Conservation (phyloP, 2,113 vertebrate genomes). For the Nasalis larvatus region DNA sequence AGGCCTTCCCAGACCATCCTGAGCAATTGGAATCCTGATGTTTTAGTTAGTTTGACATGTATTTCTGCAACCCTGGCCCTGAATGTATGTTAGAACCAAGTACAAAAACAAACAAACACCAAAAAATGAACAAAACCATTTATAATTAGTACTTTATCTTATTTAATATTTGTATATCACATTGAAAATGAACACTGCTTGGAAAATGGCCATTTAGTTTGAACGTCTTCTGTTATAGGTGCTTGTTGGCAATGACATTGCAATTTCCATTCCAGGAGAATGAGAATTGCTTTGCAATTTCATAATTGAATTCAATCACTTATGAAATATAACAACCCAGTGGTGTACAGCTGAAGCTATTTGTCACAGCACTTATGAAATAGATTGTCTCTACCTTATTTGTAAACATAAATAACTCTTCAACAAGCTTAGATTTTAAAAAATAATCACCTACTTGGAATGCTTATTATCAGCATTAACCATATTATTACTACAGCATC, state of each 20-base stretch:
- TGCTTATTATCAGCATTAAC: background rate
- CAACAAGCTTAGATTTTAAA: constrained; percentile 10
- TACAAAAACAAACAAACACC: background rate
- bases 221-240: constrained; percentile 1
- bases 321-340: constrained; percentile 16
- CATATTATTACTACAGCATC: background rate
- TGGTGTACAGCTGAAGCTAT: background rate
- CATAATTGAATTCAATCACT: constrained; percentile 50
- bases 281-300: constrained; percentile 50
- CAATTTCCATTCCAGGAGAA: constrained; percentile 48
- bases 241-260: background rate
- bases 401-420: constrained; percentile 37
- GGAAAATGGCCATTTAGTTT: constrained; percentile 42
- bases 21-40: background rate
- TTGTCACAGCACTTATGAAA: background rate
- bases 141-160: background rate
- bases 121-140: background rate
- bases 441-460: constrained; percentile 18
- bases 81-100: background rate
- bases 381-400: constrained; percentile 12
- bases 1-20: background rate
- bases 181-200: constrained; percentile 22
- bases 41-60: background rate
- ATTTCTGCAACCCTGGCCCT: background rate
- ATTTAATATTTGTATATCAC: constrained; percentile 14